Conservation (phyloP, 2,888 invertebrate genomes). For the Coremacera marginata region DNA sequence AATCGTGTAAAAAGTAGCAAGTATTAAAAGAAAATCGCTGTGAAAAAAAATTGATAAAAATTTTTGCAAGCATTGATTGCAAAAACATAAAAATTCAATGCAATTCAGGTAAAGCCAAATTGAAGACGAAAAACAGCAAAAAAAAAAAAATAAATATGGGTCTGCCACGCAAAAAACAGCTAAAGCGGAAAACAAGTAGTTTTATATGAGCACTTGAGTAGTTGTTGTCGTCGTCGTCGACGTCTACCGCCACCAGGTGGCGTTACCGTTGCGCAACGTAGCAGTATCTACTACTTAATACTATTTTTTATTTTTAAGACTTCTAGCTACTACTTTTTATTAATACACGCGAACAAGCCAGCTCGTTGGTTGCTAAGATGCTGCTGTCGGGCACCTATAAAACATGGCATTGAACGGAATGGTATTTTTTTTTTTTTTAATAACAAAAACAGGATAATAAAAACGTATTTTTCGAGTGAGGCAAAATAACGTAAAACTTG, state of each 20-base stretch:
- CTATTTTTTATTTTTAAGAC: neutral
- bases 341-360: neutral
- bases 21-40: neutral
- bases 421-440: no score
- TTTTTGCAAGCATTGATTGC: constrained; percentile 25
- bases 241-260: neutral
- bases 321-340: neutral
- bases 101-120: neutral
- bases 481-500: neutral
- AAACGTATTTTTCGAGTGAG: constrained; percentile 4
- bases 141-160: neutral
- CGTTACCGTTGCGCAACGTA: neutral
- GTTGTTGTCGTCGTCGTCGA: no score
- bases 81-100: constrained; percentile 29
- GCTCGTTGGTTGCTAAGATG: neutral
- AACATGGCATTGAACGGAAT: neutral
- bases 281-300: no score
- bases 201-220: no score
- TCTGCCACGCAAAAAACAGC: neutral
- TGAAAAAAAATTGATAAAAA: neutral
- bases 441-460: neutral
- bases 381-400: neutral
- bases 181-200: no score
- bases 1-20: neutral
- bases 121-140: neutral